Evolutionary conservation across 2,113 vertebrate species (phyloP), one percentile per base, ranked within the genome.

Genomic region (Porphyrio hochstetteri): DNA sequence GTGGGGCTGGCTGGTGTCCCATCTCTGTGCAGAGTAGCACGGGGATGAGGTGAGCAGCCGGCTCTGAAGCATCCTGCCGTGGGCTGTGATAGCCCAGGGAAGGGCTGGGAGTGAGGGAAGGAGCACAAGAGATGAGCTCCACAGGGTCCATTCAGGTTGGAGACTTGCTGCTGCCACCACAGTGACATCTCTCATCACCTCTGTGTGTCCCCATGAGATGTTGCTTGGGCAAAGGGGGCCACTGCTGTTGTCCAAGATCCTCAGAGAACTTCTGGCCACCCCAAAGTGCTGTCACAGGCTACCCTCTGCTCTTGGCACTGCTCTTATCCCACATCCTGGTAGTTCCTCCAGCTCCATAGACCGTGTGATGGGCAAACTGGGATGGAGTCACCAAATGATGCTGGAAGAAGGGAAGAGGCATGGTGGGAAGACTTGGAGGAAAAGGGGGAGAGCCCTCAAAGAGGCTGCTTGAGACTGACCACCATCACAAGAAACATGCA

Each of bases 11-110:
- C 16, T 42, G 10, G 11, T 27, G 81, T 82, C 29, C 24, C 7
- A 11, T 15, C 17, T 0, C 0, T 72, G 67, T 0, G 1, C 24
- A 40, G 55, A 46, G 29, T 14, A 29, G 56, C 4, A 8, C 0
- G 0, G 40, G 46, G 18, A 53, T 4, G 16, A 42, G 48, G 13
- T 19, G 18, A 61, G 48, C 25, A 64, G 53, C 38, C 0, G 1
- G 23, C 40, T 92, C 63, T 36, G 38, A 35, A 83, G 24, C 33
- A 40, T 44, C 1, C 0, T 24, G 27, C 29, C 3, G 0, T 0
- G 2, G 33, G 64, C 52, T 83, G 42, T 23, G 52, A 67, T 46
- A 59, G 18, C 16, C 44, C 42, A 29, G 13, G 15, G 46, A 27
- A 59, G 24, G 25, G 25, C 20, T 33, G 0, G 0, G 6, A 4